Evolutionary conservation across 2,113 vertebrate genomes (phyloP), one percentile per base, ranked within the genome.

Genomic region (Mixornis gularis): DNA sequence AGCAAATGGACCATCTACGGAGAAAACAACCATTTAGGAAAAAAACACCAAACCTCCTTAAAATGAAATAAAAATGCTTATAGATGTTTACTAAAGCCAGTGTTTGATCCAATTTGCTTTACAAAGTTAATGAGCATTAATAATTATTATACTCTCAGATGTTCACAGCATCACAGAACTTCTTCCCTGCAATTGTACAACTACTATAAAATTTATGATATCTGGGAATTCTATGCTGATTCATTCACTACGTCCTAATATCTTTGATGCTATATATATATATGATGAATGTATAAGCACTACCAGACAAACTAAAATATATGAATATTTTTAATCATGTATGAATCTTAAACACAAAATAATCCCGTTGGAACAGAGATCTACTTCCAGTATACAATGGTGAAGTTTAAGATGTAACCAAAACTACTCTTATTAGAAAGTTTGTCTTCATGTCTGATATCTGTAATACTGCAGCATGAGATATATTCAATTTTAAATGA

Each of bases 401-500:
- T 41, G 17, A 79, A 72, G 20, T 17, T 34, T 14, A 55, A 70
- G 10, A 53, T 12, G 10, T 12, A 85, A 82, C 58, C 36, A 60
- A 84, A 93, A 52, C 5, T 12, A 18, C 26, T 76, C 27, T 72
- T 81, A 60, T 24, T 44, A 69, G 24, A 58, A 89, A 71, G 17
- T 87, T 69, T 87, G 14, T 62, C 71, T 90, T 85, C 26, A 58
- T 79, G 46, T 88, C 65, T 76, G 66, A n/a, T 60, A 76, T 87
- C 60, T 85, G 34, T 41, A 82, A 58, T 53, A 62, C 41, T 62
- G 20, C 46, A 76, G 30, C 29, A 69, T 65, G 20, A 85, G 70
- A 89, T 32, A 36, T 29, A 81, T 44, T 74, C 40, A 49, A 17
- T 93, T 87, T 91, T 63, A 95, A 73, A 87, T 62, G 79, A 80